A percentile compares a stretch with the other conserved stretches of the same genome.
Conservation (phyloP, 2,797 vertebrate species). For the Trachurus trachurus region DNA sequence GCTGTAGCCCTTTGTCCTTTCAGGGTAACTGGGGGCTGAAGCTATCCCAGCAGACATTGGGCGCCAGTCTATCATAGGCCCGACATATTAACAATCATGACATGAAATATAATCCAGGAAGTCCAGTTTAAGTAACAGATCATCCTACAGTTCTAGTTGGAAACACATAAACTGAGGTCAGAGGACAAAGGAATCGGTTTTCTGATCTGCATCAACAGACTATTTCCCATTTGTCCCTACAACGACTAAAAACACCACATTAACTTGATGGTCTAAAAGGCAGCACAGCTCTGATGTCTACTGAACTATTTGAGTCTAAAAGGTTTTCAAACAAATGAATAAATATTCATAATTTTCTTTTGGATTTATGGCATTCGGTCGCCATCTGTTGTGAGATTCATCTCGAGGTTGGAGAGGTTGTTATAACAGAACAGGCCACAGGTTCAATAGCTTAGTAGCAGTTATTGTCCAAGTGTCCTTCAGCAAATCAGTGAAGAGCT, state of each 20-base stretch:
- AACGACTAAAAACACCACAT: background rate
- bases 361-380: background rate
- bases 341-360: background rate
- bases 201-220: background rate
- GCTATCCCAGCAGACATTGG: too few species aligned
- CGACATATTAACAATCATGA: background rate
- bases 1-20: too few species aligned
- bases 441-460: background rate
- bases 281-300: conserved; percentile 3
- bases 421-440: background rate
- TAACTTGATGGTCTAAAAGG: background rate
- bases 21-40: too few species aligned
- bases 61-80: too few species aligned
- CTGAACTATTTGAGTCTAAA: background rate
- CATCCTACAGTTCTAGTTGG: background rate
- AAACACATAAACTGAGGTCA: background rate
- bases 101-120: background rate
- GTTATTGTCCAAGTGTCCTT: conserved; percentile 17
- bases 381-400: background rate
- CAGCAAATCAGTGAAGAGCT: background rate
- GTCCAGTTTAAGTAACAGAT: background rate
- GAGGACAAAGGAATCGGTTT: background rate
- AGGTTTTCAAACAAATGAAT: background rate
- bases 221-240: background rate
- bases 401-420: background rate